Percentiles rank a stretch among this genome's conserved stretches.
phyloP scores from a whole-genome alignment of 2,888 invertebrate genomes.

The Napeogenes inachia region DNA sequence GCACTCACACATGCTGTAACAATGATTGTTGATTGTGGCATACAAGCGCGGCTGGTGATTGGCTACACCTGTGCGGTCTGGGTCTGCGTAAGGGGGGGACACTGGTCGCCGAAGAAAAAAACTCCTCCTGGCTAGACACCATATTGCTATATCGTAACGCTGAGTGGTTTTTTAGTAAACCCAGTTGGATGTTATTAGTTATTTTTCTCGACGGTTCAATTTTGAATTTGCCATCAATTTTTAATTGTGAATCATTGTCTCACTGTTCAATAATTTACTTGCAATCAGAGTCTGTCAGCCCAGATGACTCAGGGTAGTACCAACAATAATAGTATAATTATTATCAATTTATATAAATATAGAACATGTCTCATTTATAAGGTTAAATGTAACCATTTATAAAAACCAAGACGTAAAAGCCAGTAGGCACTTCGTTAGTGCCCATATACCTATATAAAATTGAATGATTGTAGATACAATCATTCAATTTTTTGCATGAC shows the following conservation, averaged over 20 bases:
- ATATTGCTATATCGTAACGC: slow-evolving; percentile 40
- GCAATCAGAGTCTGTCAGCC: background rate
- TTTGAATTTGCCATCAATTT: slow-evolving; percentile 8
- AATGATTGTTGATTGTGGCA: slow-evolving; percentile 44
- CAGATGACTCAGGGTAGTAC: slow-evolving; percentile 10
- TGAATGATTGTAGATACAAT: too few relatives aligned
- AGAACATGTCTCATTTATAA: too few relatives aligned
- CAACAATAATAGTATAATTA: background rate
- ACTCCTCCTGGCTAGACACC: slow-evolving; percentile 50
- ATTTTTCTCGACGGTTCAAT: slow-evolving; percentile 10
- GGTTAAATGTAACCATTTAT: too few relatives aligned
- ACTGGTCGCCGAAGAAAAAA: slow-evolving; percentile 41
- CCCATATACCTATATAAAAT: too few relatives aligned
- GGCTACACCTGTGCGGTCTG: slow-evolving; percentile 56
- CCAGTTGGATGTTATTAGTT: slow-evolving; percentile 12
- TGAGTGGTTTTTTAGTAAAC: slow-evolving; percentile 34
- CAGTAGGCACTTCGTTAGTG: too few relatives aligned
- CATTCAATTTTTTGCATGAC: too few relatives aligned
- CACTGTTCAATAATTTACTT: slow-evolving; percentile 6
- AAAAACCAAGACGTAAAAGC: too few relatives aligned
- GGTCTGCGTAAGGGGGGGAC: slow-evolving; percentile 29
- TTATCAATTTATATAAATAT: too few relatives aligned
- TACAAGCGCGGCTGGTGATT: slow-evolving; percentile 48
- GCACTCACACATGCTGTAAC: slow-evolving; percentile 42
- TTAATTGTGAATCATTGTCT: slow-evolving; percentile 20